These are phyloP conservation scores for Poecilia latipinna DNA, from an alignment of 2,113 vertebrate species.

Conservation along the genomic window DNA sequence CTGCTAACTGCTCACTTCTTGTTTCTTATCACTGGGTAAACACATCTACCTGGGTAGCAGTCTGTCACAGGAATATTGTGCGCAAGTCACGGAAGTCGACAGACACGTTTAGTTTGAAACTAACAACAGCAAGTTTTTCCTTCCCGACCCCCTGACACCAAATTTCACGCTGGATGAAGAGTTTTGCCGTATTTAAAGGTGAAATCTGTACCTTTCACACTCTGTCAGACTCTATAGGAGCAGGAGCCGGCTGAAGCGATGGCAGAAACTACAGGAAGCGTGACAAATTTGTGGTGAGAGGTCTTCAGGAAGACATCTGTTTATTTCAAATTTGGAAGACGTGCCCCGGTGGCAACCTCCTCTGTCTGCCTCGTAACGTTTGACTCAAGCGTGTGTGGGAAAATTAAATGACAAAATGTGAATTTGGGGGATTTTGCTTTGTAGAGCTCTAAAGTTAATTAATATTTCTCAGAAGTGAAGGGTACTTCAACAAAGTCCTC, in stretches of 20 bases:
- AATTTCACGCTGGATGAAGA: not conserved
- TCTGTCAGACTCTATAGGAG: slow-evolving; percentile 22
- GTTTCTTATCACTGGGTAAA: slow-evolving; percentile 12
- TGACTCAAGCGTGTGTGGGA: not conserved
- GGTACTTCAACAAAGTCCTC: no score
- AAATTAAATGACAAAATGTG: slow-evolving; percentile 3
- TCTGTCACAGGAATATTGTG: slow-evolving; percentile 5
- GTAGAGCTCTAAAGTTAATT: not conserved
- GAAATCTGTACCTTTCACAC: slow-evolving; percentile 29
- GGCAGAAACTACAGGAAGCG: not conserved
- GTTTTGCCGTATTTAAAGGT: slow-evolving; percentile 24
- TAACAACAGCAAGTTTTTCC: slow-evolving; percentile 1
- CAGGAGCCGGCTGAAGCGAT: slow-evolving; percentile 23
- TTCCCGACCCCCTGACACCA: slow-evolving; percentile 2
- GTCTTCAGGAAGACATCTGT: slow-evolving; percentile 5
- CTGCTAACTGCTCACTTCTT: slow-evolving; percentile 12
- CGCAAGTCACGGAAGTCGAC: slow-evolving; percentile 17
- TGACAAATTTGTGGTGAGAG: slow-evolving; percentile 3
- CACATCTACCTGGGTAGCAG: slow-evolving; percentile 2
- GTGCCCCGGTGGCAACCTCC: slow-evolving; percentile 3
- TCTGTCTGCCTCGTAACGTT: not conserved
- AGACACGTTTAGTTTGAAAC: slow-evolving; percentile 23
- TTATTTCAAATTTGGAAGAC: slow-evolving; percentile 18
- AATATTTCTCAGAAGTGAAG: not conserved
- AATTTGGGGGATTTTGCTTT: slow-evolving; percentile 1